Percentiles rank a stretch among this genome's conserved stretches.
Evolutionary conservation across 1,140 invertebrate genomes (phyloP).

Genomic region (Drosophila setifemur): DNA sequence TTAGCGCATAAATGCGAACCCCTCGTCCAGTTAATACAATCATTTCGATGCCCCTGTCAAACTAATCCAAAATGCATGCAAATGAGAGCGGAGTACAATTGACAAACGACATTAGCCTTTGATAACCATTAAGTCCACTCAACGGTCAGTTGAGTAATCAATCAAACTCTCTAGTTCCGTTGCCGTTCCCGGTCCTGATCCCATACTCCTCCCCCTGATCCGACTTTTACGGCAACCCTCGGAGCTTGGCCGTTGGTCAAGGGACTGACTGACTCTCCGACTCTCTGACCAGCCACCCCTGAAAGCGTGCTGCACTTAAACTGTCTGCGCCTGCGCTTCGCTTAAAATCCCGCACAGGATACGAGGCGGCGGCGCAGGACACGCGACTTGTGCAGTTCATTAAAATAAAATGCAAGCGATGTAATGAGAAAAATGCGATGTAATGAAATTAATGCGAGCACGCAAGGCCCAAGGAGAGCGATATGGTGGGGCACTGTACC

Average conservation of each 20-base stretch:
- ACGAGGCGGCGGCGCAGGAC: constrained; percentile 19
- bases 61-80: constrained; percentile 43
- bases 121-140: constrained; percentile 70
- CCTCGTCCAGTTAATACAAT: constrained; percentile 2
- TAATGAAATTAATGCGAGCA: constrained; percentile 78
- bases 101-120: constrained; percentile 67
- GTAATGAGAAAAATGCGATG: constrained; percentile 70
- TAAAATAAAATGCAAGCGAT: constrained; percentile 67
- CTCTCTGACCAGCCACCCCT: constrained; percentile 34
- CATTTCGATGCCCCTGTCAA: constrained; percentile 20
- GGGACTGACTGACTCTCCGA: constrained; percentile 9
- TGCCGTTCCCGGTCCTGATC: too few relatives aligned
- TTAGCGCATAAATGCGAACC: not conserved
- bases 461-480: constrained; percentile 29
- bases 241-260: constrained; percentile 61
- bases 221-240: constrained; percentile 45
- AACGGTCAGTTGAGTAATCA: constrained; percentile 76
- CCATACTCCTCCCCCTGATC: not conserved
- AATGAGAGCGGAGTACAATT: constrained; percentile 38
- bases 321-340: constrained; percentile 74
- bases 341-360: constrained; percentile 50
- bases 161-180: constrained; percentile 46
- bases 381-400: constrained; percentile 52
- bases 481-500: not conserved
- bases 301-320: constrained; percentile 59